A percentile compares a stretch with the other conserved stretches of the same genome.
phyloP scores from a whole-genome alignment of 1,140 invertebrate genomes.

The Drosophila ananassae region DNA sequence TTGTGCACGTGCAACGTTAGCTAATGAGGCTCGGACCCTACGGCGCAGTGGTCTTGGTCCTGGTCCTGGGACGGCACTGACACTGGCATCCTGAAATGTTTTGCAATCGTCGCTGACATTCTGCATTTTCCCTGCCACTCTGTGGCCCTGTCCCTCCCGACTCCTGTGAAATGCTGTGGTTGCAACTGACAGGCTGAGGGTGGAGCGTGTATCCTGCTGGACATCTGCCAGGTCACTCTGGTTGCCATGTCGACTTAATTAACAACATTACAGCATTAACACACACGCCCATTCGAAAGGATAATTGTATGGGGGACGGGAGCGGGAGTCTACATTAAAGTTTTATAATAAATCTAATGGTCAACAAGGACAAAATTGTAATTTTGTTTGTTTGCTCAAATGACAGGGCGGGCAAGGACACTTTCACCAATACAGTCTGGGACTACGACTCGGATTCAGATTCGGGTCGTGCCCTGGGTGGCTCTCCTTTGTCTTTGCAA shows the following conservation, averaged over 20 bases:
- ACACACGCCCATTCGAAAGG: constrained; percentile 21
- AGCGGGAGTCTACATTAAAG: constrained; percentile 43
- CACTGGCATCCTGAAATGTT: constrained; percentile 30
- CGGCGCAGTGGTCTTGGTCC: constrained; percentile 10
- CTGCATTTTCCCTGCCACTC: constrained; percentile 21
- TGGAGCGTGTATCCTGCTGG: constrained; percentile 23
- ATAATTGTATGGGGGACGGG: not conserved
- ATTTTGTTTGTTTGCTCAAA: constrained; percentile 53
- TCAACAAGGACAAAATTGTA: constrained; percentile 57
- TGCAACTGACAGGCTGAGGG: constrained; percentile 40
- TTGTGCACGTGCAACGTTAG: constrained; percentile 74
- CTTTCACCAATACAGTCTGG: not conserved
- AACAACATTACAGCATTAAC: constrained; percentile 66
- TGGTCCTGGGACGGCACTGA: constrained; percentile 9
- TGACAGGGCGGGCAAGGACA: constrained; percentile 13
- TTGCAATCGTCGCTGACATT: constrained; percentile 49
- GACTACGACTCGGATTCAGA: not conserved
- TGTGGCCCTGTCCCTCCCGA: not conserved
- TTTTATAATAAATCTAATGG: constrained; percentile 60
- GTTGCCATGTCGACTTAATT: constrained; percentile 61
- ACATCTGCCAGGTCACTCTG: constrained; percentile 44
- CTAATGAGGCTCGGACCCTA: constrained; percentile 57
- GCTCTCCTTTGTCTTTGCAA: constrained; percentile 47
- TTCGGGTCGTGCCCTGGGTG: constrained; percentile 8
- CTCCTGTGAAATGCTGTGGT: constrained; percentile 12